Conservation (phyloP, 2,888 invertebrate species). For the Ellobium chinense region DNA sequence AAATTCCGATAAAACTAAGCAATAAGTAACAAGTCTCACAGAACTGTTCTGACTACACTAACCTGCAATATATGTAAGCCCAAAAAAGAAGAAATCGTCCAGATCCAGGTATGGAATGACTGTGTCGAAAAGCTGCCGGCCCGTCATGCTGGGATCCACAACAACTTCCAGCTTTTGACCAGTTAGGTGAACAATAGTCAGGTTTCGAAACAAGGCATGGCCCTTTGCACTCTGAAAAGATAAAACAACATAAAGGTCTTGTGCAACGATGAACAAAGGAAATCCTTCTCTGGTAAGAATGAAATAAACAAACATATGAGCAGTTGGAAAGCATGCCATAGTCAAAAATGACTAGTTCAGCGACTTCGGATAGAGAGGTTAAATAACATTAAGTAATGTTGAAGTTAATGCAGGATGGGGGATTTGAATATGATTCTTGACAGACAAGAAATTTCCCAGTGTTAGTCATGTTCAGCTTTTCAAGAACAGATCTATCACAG, state of each 20-base stretch:
- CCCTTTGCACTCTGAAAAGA: slow-evolving; percentile 66
- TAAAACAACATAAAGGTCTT: background rate
- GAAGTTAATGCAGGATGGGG: too few relatives aligned
- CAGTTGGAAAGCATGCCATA: too few relatives aligned
- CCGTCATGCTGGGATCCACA: slow-evolving; percentile 84
- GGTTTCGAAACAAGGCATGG: slow-evolving; percentile 62
- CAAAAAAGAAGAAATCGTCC: slow-evolving; percentile 80
- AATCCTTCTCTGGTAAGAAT: too few relatives aligned
- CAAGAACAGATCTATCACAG: too few relatives aligned
- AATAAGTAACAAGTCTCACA: background rate
- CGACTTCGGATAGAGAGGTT: too few relatives aligned
- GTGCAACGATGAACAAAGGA: too few relatives aligned
- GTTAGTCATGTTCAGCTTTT: too few relatives aligned
- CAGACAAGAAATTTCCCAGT: too few relatives aligned
- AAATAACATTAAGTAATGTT: too few relatives aligned
- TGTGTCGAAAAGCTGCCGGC: slow-evolving; percentile 79
- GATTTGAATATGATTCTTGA: too few relatives aligned
- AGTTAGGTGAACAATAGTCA: slow-evolving; percentile 85
- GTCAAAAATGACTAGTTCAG: too few relatives aligned
- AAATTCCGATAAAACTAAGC: background rate
- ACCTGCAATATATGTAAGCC: slow-evolving; percentile 79
- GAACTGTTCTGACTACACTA: slow-evolving; percentile 40
- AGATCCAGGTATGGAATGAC: slow-evolving; percentile 79
- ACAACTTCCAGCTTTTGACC: slow-evolving; percentile 88
- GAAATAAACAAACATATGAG: too few relatives aligned